Evolutionary conservation across 1,140 invertebrate genomes (phyloP).

Genomic region (Orussus abietinus): DNA sequence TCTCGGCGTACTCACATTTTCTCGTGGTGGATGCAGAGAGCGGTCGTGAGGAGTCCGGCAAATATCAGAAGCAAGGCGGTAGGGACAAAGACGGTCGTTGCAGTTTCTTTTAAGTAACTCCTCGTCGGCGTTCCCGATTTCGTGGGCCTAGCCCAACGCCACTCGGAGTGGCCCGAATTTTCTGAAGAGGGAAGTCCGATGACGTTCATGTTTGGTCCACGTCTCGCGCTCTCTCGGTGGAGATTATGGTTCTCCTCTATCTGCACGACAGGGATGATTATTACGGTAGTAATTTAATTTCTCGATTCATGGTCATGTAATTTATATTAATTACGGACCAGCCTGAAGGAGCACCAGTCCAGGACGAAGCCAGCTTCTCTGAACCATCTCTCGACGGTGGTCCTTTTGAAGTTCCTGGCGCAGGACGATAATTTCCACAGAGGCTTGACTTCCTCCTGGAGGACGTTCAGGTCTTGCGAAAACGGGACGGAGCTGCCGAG

Average conservation of each 20-base stretch:
- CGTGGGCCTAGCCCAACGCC: constrained; percentile 58
- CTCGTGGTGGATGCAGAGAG: constrained; percentile 74
- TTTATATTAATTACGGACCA: constrained; percentile 58
- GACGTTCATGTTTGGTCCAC: constrained; percentile 43
- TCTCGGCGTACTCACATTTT: constrained; percentile 79
- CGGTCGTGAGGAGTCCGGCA: constrained; percentile 63
- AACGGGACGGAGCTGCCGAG: constrained; percentile 73
- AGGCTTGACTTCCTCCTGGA: constrained; percentile 79
- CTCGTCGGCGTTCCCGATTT: constrained; percentile 62
- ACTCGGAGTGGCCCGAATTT: constrained; percentile 39
- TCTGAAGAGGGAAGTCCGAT: constrained; percentile 40
- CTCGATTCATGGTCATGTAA: too few species aligned
- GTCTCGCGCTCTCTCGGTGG: constrained; percentile 36
- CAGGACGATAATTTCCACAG: constrained; percentile 71
- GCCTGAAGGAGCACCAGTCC: constrained; percentile 85
- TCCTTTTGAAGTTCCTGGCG: constrained; percentile 77
- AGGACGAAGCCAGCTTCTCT: constrained; percentile 70
- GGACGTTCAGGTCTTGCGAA: constrained; percentile 66
- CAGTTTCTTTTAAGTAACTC: constrained; percentile 68
- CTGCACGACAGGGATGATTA: constrained; percentile 16
- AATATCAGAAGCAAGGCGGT: constrained; percentile 64
- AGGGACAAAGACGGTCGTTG: constrained; percentile 68
- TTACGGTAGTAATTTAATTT: too few species aligned
- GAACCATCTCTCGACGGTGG: constrained; percentile 79
- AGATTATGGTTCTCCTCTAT: constrained; percentile 31